Percentiles rank a stretch among this genome's conserved stretches.
Conservation (phyloP, 1,140 invertebrate species). For the Drosophila miranda region DNA sequence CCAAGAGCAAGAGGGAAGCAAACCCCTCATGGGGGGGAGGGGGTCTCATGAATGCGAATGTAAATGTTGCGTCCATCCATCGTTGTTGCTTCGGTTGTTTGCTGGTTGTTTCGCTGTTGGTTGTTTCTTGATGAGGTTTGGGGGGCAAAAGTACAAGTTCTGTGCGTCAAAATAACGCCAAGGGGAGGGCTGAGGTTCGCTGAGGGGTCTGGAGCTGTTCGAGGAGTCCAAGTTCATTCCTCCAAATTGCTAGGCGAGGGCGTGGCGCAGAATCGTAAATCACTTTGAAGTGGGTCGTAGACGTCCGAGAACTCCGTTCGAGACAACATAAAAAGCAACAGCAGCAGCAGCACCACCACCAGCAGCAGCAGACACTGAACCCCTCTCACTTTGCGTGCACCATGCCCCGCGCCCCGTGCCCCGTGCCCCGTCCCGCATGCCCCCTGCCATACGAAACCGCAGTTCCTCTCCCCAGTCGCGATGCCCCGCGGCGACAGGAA, state of each 20-base stretch:
- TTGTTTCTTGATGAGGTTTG: slow-evolving; percentile 30
- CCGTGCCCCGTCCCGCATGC: neutral
- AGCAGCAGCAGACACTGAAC: slow-evolving; percentile 18
- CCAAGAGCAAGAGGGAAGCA: slow-evolving; percentile 11
- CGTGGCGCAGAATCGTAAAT: slow-evolving; percentile 82
- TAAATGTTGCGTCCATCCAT: slow-evolving; percentile 19
- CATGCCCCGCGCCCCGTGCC: neutral
- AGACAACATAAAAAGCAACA: slow-evolving; percentile 51
- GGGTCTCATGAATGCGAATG: slow-evolving; percentile 63
- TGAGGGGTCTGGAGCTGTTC: neutral
- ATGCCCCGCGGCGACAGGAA: slow-evolving; percentile 69
- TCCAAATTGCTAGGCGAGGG: slow-evolving; percentile 80
- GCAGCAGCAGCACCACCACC: slow-evolving; percentile 12
- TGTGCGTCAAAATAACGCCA: slow-evolving; percentile 56
- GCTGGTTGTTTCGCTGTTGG: slow-evolving; percentile 7
- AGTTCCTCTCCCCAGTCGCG: slow-evolving; percentile 4
- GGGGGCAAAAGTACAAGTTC: slow-evolving; percentile 61
- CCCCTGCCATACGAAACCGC: neutral
- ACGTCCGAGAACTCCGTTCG: slow-evolving; percentile 73
- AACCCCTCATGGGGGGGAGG: slow-evolving; percentile 9
- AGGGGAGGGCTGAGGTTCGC: slow-evolving; percentile 4
- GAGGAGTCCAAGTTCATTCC: slow-evolving; percentile 62
- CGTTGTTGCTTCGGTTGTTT: too few species aligned
- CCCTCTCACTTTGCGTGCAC: neutral
- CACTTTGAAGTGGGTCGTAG: slow-evolving; percentile 82